A percentile compares a stretch with the other conserved stretches of the same genome.
Conservation (phyloP, 2,888 invertebrate species). For the Eupithecia exiguata region DNA sequence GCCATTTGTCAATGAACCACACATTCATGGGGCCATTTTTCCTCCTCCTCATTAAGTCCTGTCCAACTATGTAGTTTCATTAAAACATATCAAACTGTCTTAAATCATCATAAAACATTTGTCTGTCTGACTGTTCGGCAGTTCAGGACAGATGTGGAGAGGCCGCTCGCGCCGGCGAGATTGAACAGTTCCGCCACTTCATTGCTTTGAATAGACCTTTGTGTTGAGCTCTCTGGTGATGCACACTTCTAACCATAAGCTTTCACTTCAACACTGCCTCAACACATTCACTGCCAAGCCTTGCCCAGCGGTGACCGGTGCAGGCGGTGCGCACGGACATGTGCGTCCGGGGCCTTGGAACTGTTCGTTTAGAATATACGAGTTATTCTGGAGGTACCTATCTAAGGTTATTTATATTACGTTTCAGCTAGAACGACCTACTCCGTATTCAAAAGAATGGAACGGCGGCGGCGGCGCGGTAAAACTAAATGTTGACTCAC, state of each 20-base stretch:
- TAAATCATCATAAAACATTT: not conserved
- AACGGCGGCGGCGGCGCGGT: too few species aligned
- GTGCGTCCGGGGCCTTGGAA: too few species aligned
- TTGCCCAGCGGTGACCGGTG: too few species aligned
- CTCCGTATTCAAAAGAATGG: too few species aligned
- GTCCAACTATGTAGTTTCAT: not conserved
- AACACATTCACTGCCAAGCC: too few species aligned
- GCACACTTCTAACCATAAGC: not conserved
- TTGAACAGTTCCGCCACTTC: slow-evolving; percentile 13
- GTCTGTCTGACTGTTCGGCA: not conserved
- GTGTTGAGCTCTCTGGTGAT: not conserved
- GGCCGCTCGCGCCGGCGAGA: not conserved
- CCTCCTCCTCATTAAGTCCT: too few species aligned
- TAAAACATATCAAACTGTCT: not conserved
- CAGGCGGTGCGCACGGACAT: too few species aligned
- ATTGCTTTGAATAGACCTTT: not conserved
- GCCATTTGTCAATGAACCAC: too few species aligned
- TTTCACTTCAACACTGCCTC: not conserved
- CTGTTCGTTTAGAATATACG: not conserved
- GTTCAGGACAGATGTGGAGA: not conserved
- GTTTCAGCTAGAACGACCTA: not conserved
- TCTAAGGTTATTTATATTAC: not conserved
- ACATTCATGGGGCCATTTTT: too few species aligned
- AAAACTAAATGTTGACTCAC: too few species aligned
- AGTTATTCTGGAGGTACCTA: not conserved